These are phyloP conservation scores for Gymnarchus niloticus DNA, from an alignment of 2,113 vertebrate genomes.

Conservation along the genomic window DNA sequence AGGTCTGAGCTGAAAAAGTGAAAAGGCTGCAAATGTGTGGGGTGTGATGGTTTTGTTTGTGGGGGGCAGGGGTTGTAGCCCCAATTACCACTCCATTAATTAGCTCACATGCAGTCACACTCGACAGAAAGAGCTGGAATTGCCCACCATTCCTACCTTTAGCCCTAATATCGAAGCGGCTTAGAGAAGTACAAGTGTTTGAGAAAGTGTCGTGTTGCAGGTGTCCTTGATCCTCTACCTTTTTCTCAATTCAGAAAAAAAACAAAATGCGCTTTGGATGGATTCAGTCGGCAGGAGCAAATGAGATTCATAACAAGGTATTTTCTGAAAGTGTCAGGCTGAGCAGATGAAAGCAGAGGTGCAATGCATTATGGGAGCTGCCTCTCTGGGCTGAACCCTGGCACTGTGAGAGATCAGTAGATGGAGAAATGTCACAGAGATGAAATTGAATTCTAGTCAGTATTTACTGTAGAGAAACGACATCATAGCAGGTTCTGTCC, in stretches of 20 bases:
- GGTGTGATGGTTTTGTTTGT: neutral
- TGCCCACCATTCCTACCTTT: constrained; percentile 33
- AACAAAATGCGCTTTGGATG: constrained; percentile 26
- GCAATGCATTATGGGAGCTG: constrained; percentile 27
- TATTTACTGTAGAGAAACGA: constrained; percentile 46
- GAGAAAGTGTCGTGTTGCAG: constrained; percentile 46
- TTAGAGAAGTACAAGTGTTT: constrained; percentile 51
- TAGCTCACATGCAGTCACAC: constrained; percentile 51
- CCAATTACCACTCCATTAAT: constrained; percentile 64
- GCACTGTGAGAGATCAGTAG: constrained; percentile 35
- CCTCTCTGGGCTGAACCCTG: constrained; percentile 40
- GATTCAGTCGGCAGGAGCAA: constrained; percentile 14
- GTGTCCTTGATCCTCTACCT: constrained; percentile 55
- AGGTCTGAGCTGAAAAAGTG: constrained; percentile 15
- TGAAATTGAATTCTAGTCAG: constrained; percentile 41
- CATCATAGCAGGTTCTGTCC: neutral
- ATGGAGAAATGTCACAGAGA: constrained; percentile 40
- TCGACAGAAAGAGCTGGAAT: constrained; percentile 50
- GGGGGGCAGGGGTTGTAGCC: constrained; percentile 23
- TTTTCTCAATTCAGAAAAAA: constrained; percentile 50
- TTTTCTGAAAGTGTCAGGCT: constrained; percentile 30
- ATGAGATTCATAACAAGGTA: constrained; percentile 23
- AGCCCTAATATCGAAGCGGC: constrained; percentile 49
- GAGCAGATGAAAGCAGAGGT: constrained; percentile 36
- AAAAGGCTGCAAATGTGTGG: constrained; percentile 5